These are phyloP conservation scores for Apantesis nais DNA, from an alignment of 2,888 invertebrate species.

Conservation along the genomic window DNA sequence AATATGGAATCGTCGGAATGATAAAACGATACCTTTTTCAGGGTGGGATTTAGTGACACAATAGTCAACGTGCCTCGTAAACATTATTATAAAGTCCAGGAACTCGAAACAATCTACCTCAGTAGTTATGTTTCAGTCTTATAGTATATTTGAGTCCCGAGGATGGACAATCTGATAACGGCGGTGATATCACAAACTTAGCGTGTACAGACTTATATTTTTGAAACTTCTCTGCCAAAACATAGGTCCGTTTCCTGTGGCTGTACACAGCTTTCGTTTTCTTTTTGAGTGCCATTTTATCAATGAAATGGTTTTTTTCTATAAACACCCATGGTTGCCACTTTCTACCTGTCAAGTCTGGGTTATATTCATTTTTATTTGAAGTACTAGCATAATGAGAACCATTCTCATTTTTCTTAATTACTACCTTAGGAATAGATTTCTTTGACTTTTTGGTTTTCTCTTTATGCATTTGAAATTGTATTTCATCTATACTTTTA, in stretches of 20 bases:
- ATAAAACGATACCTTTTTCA: slow-evolving; percentile 58
- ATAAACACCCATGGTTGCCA: slow-evolving; percentile 84
- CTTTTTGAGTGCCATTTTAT: slow-evolving; percentile 76
- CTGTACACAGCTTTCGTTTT: slow-evolving; percentile 74
- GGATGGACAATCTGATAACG: slow-evolving; percentile 59
- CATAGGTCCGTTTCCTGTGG: slow-evolving; percentile 71
- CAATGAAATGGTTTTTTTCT: slow-evolving; percentile 76
- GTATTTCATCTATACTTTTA: slow-evolving; percentile 81
- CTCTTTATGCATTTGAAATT: slow-evolving; percentile 75
- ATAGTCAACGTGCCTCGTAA: slow-evolving; percentile 45
- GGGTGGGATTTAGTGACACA: slow-evolving; percentile 61
- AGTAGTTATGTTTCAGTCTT: slow-evolving; percentile 73
- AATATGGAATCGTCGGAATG: slow-evolving; percentile 69
- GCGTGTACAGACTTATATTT: slow-evolving; percentile 76
- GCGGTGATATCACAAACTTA: slow-evolving; percentile 77
- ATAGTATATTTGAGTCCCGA: slow-evolving; percentile 79
- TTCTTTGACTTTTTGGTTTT: slow-evolving; percentile 71
- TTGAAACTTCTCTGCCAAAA: slow-evolving; percentile 73
- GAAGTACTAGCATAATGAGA: slow-evolving; percentile 79
- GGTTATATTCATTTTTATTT: slow-evolving; percentile 65
- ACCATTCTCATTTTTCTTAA: slow-evolving; percentile 79
- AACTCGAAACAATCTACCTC: slow-evolving; percentile 53
- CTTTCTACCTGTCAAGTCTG: slow-evolving; percentile 80
- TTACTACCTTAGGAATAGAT: slow-evolving; percentile 79
- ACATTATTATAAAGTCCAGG: slow-evolving; percentile 43